Conservation (phyloP, 2,888 invertebrate genomes). For the Nebria salina region DNA sequence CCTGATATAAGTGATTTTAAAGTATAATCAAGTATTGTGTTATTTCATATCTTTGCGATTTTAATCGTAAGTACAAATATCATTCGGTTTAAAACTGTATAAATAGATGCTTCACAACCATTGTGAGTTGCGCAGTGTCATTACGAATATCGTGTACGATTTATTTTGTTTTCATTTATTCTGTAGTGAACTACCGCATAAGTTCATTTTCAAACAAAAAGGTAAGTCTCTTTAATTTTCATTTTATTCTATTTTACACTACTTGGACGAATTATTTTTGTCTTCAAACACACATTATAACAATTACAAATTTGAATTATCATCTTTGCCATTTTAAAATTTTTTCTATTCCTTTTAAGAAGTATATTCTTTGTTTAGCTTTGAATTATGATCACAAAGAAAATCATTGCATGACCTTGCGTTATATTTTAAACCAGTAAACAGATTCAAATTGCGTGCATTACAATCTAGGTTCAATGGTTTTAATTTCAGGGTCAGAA, state of each 20-base stretch:
- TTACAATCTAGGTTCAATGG: not conserved
- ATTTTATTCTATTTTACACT: not conserved
- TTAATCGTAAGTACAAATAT: constrained; percentile 13
- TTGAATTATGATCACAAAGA: not conserved
- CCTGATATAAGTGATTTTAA: not conserved
- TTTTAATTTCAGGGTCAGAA: not conserved
- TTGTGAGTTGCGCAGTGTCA: not conserved
- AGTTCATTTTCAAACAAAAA: not conserved
- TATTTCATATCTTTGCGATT: not conserved
- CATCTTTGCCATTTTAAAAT: no score
- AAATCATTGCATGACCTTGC: not conserved
- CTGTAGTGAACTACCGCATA: not conserved
- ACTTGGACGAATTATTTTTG: not conserved
- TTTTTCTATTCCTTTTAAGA: not conserved
- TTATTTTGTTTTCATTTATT: constrained; percentile 7
- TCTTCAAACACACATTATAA: not conserved
- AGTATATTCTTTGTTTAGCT: not conserved
- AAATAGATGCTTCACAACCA: not conserved
- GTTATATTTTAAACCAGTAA: not conserved
- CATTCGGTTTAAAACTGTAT: not conserved
- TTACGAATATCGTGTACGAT: not conserved
- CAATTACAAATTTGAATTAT: not conserved
- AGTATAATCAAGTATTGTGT: not conserved
- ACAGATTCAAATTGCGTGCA: not conserved
- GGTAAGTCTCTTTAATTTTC: not conserved